phyloP scores from a whole-genome alignment of 2,797 vertebrate species.

The Carduelis carduelis region DNA sequence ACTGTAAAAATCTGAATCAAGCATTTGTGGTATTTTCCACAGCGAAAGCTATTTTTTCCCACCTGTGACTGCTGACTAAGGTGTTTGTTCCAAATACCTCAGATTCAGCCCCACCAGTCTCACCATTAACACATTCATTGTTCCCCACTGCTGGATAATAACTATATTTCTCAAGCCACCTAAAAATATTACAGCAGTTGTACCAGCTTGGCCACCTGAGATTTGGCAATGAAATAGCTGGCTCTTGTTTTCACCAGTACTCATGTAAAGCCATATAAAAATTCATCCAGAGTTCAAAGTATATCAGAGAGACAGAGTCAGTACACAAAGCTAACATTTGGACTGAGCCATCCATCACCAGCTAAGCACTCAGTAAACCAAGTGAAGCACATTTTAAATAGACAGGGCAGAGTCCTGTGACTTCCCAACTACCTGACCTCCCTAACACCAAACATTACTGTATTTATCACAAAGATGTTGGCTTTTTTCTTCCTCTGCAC shows the following conservation, averaged over 20 bases:
- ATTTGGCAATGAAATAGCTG: not conserved
- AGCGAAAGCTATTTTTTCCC: not conserved
- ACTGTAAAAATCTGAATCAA: not conserved
- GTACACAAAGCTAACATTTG: conserved; percentile 14
- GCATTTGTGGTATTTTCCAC: not conserved
- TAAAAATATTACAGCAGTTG: conserved; percentile 48
- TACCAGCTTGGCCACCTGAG: conserved; percentile 14
- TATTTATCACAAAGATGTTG: not conserved
- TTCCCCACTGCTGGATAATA: not conserved
- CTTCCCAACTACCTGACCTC: not conserved
- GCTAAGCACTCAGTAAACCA: conserved; percentile 13
- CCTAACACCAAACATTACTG: not conserved
- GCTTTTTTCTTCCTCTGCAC: not conserved
- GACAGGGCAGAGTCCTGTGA: not conserved
- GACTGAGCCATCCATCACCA: conserved; percentile 11
- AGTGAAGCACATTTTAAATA: not conserved
- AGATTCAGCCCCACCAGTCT: not conserved
- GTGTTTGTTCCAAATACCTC: not conserved
- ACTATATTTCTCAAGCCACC: conserved; percentile 36
- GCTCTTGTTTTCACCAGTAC: conserved; percentile 2
- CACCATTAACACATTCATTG: conserved; percentile 25
- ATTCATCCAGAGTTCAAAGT: conserved; percentile 45
- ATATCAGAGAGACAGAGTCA: conserved; percentile 11
- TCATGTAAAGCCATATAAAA: conserved; percentile 34
- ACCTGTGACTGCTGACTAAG: conserved; percentile 37